Conservation (phyloP, 2,113 vertebrate genomes). For the Malurus cyaneus region DNA sequence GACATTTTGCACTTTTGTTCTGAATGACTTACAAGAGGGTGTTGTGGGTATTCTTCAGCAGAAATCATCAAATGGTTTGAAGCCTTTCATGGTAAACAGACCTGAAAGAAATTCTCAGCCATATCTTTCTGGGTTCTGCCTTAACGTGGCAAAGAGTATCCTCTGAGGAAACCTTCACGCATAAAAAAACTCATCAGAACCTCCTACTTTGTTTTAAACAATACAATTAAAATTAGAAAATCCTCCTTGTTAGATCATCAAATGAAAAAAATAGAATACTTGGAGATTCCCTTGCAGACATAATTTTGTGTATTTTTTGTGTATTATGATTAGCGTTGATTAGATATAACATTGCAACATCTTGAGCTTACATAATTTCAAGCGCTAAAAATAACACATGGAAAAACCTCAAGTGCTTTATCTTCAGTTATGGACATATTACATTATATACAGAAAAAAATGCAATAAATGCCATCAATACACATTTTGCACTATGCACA, state of each 20-base stretch:
- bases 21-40: background rate
- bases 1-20: background rate
- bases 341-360: background rate
- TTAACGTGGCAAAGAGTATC: accelerated
- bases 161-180: background rate
- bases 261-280: background rate
- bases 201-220: background rate
- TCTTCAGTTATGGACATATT: background rate
- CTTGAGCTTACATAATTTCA: background rate
- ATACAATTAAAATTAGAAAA: background rate
- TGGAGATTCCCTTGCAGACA: background rate
- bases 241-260: background rate
- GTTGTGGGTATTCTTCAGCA: background rate
- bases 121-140: background rate
- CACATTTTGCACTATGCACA: slow-evolving; percentile 14
- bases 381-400: background rate
- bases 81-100: background rate
- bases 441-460: background rate
- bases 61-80: background rate
- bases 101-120: background rate
- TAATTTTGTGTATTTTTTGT: background rate
- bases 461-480: background rate
- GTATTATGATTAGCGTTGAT: background rate
- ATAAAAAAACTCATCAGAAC: background rate
- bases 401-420: background rate